Evolutionary conservation across 2,113 vertebrate genomes (phyloP), one percentile per base, ranked within the genome.

Genomic region (Bufo bufo): DNA sequence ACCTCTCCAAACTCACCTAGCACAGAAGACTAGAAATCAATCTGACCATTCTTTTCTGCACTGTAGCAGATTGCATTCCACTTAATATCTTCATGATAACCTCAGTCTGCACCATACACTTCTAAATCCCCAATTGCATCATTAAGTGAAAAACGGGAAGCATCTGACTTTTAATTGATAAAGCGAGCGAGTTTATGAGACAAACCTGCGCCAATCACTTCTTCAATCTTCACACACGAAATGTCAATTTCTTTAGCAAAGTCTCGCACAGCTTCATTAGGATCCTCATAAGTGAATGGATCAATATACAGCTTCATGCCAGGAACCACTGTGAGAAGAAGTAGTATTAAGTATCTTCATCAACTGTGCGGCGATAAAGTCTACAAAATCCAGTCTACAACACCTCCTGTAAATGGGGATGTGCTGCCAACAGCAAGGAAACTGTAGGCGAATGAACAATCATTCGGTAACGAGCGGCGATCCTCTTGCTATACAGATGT

Each of bases 241-340:
- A 99, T 97, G 80, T 99, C 98, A 0, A 99, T 99, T 92, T 99
- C 98, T 94, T 99, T 99, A 92, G 98, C 98, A 14, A 99, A 99
- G 90, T 99, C 98, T 77, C 98, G 96, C 80, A 99, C 96, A 0
- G 98, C 98, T 94, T 99, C 98, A 0, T 99, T 99, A 58, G 98
- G 98, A 90, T 99, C 98, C 91, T 99, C 98, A 0, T 99, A 99
- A 88, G 98, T 99, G 93, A 99, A 99, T 85, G 98, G 98, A 91
- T 99, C 98, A 77, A 99, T 99, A 92, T 99, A 99, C 90, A 99
- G 97, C 91, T 99, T 99, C 95, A 97, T 97, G 89, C 98, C 98
- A 20, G 98, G 97, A 65, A 97, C 96, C 89, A 99, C 98, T 99
- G 92, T 91, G 92, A 82, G 58, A 63, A 63, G 33, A 72, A 88